Percentiles rank a stretch among this genome's conserved stretches.
These are phyloP conservation scores for Catocala fraxini DNA, from an alignment of 2,888 invertebrate species.

Conservation along the genomic window DNA sequence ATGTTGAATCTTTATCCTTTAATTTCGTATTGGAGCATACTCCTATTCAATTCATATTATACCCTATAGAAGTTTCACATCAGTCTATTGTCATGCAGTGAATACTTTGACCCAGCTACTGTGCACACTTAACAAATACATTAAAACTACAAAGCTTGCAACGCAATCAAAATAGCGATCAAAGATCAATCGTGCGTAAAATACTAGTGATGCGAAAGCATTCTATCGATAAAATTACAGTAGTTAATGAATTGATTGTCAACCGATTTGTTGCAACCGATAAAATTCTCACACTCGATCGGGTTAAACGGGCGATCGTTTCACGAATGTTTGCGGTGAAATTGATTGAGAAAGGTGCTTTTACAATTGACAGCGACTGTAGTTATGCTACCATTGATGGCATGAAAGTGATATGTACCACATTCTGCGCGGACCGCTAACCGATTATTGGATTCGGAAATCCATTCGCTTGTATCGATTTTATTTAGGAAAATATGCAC, in stretches of 20 bases:
- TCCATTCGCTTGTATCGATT: conserved; percentile 41
- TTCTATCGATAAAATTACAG: conserved; percentile 60
- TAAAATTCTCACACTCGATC: conserved; percentile 50
- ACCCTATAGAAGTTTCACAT: not conserved
- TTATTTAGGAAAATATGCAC: conserved; percentile 39
- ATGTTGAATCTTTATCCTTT: no score
- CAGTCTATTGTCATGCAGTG: not conserved
- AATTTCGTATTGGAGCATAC: no score
- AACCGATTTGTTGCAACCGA: conserved; percentile 54
- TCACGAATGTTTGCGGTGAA: conserved; percentile 64
- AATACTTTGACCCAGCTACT: not conserved
- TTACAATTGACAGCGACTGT: conserved; percentile 57
- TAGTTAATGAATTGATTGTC: conserved; percentile 66
- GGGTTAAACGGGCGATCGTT: conserved; percentile 27
- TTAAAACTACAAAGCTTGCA: conserved; percentile 18
- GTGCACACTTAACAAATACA: conserved; percentile 4
- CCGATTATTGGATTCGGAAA: conserved; percentile 41
- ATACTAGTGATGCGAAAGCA: conserved; percentile 59
- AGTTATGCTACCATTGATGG: conserved; percentile 55
- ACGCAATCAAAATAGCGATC: conserved; percentile 42
- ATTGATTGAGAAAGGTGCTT: conserved; percentile 66
- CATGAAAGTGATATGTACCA: conserved; percentile 62
- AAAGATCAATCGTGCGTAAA: conserved; percentile 51
- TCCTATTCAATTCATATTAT: not conserved
- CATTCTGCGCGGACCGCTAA: conserved; percentile 33